These are phyloP conservation scores for Anser cygnoides DNA, from an alignment of 2,113 vertebrate species.

Conservation along the genomic window DNA sequence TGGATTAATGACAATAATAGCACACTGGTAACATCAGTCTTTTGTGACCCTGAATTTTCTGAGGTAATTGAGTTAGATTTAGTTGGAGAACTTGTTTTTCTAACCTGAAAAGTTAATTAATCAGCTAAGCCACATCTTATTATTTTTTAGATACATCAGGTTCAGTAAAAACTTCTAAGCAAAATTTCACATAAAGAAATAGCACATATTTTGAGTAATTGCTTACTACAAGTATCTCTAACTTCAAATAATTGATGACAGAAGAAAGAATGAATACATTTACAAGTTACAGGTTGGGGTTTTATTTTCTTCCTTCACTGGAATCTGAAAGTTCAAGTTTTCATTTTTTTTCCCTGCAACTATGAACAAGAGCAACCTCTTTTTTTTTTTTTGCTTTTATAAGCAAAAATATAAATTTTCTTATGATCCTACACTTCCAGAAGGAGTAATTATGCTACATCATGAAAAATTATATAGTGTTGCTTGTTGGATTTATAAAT, in stretches of 20 bases:
- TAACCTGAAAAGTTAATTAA: neutral
- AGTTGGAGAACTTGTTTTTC: neutral
- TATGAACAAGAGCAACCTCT: neutral
- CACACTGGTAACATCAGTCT: neutral
- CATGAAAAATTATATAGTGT: neutral
- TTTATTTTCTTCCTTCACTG: neutral
- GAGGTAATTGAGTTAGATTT: neutral
- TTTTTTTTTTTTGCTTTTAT: neutral
- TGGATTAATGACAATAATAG: neutral
- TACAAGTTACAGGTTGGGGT: neutral
- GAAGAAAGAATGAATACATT: neutral
- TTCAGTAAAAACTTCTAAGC: neutral
- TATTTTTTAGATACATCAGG: neutral
- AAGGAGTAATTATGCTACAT: neutral
- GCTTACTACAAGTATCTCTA: neutral
- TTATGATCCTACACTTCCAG: neutral
- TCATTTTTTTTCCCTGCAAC: neutral
- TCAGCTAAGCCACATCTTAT: neutral
- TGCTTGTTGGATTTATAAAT: neutral
- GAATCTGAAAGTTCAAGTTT: neutral
- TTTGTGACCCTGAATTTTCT: neutral
- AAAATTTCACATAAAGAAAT: neutral
- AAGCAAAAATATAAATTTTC: neutral
- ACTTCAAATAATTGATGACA: neutral
- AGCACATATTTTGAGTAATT: neutral